These are phyloP conservation scores for Epinephelus fuscoguttatus DNA, from an alignment of 2,113 vertebrate genomes.

Conservation along the genomic window DNA sequence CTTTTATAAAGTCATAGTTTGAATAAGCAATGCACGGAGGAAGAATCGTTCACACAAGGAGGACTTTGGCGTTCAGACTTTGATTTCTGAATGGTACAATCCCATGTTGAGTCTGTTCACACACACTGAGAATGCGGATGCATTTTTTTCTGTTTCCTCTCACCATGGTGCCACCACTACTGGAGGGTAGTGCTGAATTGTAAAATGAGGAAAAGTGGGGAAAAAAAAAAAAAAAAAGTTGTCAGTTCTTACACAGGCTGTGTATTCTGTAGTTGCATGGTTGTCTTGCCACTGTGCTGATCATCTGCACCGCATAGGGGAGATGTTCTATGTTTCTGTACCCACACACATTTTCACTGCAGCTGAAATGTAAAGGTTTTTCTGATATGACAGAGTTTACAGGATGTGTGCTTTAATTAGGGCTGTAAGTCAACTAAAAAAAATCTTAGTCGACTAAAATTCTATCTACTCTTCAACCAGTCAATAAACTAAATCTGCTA, in stretches of 20 bases:
- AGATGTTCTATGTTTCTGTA: neutral
- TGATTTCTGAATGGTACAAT: neutral
- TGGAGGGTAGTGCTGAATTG: neutral
- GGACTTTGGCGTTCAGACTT: neutral
- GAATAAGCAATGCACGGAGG: neutral
- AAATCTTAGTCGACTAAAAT: no score
- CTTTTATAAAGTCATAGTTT: neutral
- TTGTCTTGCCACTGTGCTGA: neutral
- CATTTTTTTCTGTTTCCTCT: neutral
- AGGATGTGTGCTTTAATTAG: neutral
- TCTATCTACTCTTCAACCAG: no score
- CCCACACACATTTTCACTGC: neutral
- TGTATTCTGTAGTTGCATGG: neutral
- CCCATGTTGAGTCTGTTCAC: neutral
- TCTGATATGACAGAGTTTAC: neutral
- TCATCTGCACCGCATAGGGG: neutral
- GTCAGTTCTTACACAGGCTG: neutral
- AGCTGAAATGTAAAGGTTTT: conserved; percentile 3
- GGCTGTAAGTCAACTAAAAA: no score
- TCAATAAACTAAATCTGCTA: no score
- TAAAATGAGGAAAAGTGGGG: neutral
- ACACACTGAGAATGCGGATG: neutral
- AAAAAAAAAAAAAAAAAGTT: neutral
- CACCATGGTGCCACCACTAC: neutral
- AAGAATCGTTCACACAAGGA: neutral